Base-by-base conservation (phyloP, 2,113 vertebrate species). In the Chionis minor region DNA sequence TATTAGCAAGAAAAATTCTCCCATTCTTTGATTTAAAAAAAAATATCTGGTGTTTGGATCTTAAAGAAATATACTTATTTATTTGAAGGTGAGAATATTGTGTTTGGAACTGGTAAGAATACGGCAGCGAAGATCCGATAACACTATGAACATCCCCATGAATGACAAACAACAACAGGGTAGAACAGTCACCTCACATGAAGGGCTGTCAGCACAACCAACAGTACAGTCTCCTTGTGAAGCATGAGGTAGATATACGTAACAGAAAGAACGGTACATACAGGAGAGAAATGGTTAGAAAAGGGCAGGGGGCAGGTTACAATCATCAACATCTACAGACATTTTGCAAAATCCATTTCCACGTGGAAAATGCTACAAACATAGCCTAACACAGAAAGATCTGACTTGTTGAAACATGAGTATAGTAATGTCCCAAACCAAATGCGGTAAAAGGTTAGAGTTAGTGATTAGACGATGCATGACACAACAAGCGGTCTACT, bases 201-300 rank as follows among this genome's bases (percentile, higher is more conserved):
- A 97, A 96, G 94, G 92, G 96, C 97, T 96, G 93, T 94, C 96
- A 94, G 95, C 91, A 92, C 88, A 98, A 92, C 97, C 96, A 97
- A 97, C 97, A 98, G 97, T 97, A 97, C 70, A 96, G 89, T 96
- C 97, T 95, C 94, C 97, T 98, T 97, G 97, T 96, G 97, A 98
- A 98, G 97, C 97, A 98, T 99, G 99, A 99, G 99, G 99, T 99
- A 99, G 99, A 98, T 98, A 98, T 94, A 97, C 86, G 77, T 97
- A 96, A 97, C 95, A 97, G 95, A 98, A 95, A 95, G 96, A 96
- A 87, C 1, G 51, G 88, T 86, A 93, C 73, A 70, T 86, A 97
- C 21, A 67, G 84, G 26, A 83, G 40, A 96, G 69, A 94, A 97
- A 96, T 17, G 66, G 45, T 56, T 88, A 96, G 95, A 91, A 67